Evolutionary conservation across 2,113 vertebrate species (phyloP).

Genomic region (Pogonocichla stellata): DNA sequence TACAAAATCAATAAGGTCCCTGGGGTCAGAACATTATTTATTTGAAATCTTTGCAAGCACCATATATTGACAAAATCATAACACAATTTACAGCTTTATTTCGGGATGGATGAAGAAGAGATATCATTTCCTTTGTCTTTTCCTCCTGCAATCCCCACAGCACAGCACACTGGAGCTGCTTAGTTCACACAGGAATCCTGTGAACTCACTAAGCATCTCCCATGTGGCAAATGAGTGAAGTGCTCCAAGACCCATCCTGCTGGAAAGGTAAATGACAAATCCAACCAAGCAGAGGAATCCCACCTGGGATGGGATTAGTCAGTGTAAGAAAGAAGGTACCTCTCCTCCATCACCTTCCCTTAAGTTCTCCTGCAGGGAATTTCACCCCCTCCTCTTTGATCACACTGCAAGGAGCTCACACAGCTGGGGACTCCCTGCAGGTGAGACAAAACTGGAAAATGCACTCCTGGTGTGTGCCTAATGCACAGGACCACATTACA

Average conservation of each 20-base stretch:
- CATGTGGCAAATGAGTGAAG: fast-evolving
- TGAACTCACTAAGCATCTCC: background rate
- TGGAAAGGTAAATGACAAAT: background rate
- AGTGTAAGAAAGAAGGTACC: background rate
- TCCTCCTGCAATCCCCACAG: background rate
- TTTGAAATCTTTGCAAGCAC: constrained; percentile 51
- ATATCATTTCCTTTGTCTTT: background rate
- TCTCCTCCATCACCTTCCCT: background rate
- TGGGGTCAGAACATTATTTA: constrained; percentile 52
- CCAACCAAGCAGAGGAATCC: background rate
- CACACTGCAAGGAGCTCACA: fast-evolving
- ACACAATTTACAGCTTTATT: constrained; percentile 20
- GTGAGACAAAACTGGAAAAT: background rate
- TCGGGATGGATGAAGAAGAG: background rate
- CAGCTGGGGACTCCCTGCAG: background rate
- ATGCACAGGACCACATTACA: background rate
- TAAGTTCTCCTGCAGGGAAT: background rate
- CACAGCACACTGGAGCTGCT: background rate
- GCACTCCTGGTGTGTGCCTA: background rate
- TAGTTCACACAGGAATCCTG: background rate
- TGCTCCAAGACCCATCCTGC: background rate
- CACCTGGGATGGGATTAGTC: background rate
- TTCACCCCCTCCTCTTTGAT: background rate
- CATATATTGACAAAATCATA: constrained; percentile 36
- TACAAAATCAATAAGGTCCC: constrained; percentile 66